Percentiles rank a stretch among this genome's conserved stretches.
phyloP scores from a whole-genome alignment of 2,797 vertebrate genomes.

The Sciurus carolinensis region DNA sequence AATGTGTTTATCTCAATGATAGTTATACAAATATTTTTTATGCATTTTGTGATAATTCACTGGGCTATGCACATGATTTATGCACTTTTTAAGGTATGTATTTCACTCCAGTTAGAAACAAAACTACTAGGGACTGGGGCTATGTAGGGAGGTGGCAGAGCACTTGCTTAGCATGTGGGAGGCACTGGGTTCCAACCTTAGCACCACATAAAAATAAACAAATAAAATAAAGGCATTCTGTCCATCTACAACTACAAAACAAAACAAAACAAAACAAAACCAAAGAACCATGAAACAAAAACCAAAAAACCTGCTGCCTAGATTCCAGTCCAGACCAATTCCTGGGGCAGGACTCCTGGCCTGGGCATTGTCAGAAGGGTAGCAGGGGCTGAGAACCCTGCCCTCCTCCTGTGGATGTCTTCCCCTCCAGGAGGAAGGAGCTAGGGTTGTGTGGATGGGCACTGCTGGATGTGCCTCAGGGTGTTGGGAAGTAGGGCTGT shows the following conservation, averaged over 20 bases:
- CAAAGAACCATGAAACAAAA: too few species aligned
- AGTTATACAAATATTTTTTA: not conserved
- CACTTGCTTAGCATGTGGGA: too few species aligned
- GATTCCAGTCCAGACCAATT: not conserved
- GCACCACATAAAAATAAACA: too few species aligned
- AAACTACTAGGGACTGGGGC: not conserved
- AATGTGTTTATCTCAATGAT: not conserved
- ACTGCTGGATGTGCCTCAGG: not conserved
- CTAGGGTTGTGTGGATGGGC: not conserved
- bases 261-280: too few species aligned
- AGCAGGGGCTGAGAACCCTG: not conserved
- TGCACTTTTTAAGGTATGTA: not conserved
- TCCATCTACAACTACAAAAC: too few species aligned
- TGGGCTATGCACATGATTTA: not conserved
- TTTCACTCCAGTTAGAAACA: not conserved
- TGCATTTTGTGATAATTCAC: constrained; percentile 7
- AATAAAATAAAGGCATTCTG: too few species aligned
- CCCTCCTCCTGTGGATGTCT: not conserved
- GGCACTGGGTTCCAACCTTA: too few species aligned
- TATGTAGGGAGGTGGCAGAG: too few species aligned
- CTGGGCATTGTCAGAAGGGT: not conserved
- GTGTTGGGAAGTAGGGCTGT: too few species aligned
- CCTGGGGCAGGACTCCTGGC: too few species aligned
- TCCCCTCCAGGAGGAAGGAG: not conserved
- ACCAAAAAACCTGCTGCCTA: not conserved